Percentiles rank a stretch among this genome's conserved stretches.
phyloP scores from a whole-genome alignment of 2,113 vertebrate species.

The Microtus richardsoni region DNA sequence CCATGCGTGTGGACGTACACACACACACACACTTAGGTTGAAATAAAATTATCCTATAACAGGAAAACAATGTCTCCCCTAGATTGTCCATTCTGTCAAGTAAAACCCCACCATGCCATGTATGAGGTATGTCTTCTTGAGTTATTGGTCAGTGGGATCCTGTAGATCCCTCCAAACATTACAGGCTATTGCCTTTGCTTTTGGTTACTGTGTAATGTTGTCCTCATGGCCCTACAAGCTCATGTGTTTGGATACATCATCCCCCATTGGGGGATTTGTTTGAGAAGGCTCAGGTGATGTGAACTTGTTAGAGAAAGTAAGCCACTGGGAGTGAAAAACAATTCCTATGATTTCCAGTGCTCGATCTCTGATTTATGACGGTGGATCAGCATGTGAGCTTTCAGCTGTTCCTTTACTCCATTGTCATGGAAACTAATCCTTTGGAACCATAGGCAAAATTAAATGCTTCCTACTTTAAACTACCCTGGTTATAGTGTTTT shows the following conservation, averaged over 20 bases:
- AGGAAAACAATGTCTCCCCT: neutral
- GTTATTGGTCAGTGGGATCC: neutral
- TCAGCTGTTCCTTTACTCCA: neutral
- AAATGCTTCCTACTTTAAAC: neutral
- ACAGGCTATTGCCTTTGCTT: neutral
- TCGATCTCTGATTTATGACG: too few relatives aligned
- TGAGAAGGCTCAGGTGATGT: too few relatives aligned
- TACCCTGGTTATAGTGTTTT: neutral
- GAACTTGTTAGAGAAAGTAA: too few relatives aligned
- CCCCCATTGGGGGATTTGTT: too few relatives aligned
- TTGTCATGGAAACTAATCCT: neutral
- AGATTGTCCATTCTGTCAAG: neutral
- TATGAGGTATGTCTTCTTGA: neutral
- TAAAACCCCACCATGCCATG: neutral
- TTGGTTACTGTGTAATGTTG: neutral
- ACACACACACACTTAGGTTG: neutral
- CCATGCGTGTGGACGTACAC: rapidly evolving
- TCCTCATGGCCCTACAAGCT: neutral
- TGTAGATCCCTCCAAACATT: neutral
- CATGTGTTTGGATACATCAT: too few relatives aligned
- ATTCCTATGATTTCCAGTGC: too few relatives aligned
- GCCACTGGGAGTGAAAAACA: too few relatives aligned
- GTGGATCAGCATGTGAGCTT: too few relatives aligned
- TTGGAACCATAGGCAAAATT: neutral
- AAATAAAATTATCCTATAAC: neutral